Conservation (phyloP, 2,888 invertebrate genomes). For the Patella pellucida region DNA sequence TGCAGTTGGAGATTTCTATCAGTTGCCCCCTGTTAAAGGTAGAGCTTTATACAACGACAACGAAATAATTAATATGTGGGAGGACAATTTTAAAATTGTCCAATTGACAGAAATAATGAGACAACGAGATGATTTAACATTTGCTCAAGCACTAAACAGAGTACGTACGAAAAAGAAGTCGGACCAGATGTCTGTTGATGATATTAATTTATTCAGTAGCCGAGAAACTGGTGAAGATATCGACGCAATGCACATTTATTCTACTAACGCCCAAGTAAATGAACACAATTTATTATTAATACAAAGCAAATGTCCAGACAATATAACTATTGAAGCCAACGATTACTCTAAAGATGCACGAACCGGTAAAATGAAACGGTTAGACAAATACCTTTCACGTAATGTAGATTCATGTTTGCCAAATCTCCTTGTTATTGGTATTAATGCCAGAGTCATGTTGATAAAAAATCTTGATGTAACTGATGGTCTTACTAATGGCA, state of each 20-base stretch:
- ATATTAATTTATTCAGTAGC: slow-evolving; percentile 2
- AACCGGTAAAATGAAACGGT: slow-evolving; percentile 14
- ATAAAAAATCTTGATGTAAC: slow-evolving; percentile 17
- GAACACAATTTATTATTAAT: slow-evolving; percentile 14
- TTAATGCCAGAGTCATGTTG: slow-evolving; percentile 23
- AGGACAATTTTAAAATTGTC: slow-evolving; percentile 17
- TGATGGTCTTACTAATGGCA: slow-evolving; percentile 24
- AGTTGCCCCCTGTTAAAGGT: slow-evolving; percentile 18
- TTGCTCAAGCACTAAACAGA: slow-evolving; percentile 20
- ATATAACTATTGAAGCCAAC: slow-evolving; percentile 12
- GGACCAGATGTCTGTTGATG: background rate
- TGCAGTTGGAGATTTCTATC: slow-evolving; percentile 26
- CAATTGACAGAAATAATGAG: slow-evolving; percentile 20
- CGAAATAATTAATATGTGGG: background rate
- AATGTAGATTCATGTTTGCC: background rate
- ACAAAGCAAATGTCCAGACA: background rate
- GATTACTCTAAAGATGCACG: slow-evolving; percentile 10
- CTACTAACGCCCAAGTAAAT: slow-evolving; percentile 17
- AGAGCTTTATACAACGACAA: background rate
- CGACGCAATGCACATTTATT: slow-evolving; percentile 14
- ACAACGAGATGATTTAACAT: slow-evolving; percentile 13
- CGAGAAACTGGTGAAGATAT: background rate
- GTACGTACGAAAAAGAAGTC: slow-evolving; percentile 11
- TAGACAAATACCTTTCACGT: background rate
- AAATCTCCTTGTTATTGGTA: background rate